These are phyloP conservation scores for Caenorhabditis becei DNA, from an alignment of 2,888 invertebrate species.

Conservation along the genomic window DNA sequence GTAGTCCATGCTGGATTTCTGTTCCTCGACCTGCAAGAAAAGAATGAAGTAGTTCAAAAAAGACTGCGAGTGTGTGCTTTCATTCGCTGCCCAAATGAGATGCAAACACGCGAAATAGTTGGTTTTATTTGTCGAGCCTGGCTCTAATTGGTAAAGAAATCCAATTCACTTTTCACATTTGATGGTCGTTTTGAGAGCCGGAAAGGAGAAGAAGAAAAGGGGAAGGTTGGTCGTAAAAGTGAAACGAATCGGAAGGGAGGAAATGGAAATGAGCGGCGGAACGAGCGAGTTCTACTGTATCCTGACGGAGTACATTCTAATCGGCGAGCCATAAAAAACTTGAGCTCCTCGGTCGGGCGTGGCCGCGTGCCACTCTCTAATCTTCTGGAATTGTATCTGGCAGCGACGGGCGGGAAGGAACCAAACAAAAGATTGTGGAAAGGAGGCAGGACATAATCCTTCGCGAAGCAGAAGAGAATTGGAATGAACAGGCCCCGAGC, in stretches of 20 bases:
- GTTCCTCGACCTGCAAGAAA: conserved; percentile 52
- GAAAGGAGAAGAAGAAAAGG: conserved; percentile 17
- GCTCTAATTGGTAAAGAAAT: conserved; percentile 41
- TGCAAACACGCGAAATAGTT: conserved; percentile 29
- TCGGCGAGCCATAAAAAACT: conserved; percentile 36
- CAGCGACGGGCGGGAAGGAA: conserved; percentile 28
- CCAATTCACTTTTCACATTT: conserved; percentile 47
- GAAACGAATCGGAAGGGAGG: conserved; percentile 42
- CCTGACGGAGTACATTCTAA: conserved; percentile 28
- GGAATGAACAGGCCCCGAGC: not conserved
- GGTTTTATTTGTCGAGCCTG: not conserved
- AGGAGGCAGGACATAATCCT: conserved; percentile 25
- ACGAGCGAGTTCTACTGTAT: conserved; percentile 28
- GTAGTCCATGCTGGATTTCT: conserved; percentile 86
- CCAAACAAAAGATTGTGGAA: conserved; percentile 47
- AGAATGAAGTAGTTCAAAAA: conserved; percentile 15
- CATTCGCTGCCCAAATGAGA: conserved; percentile 8
- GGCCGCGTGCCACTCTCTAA: conserved; percentile 28
- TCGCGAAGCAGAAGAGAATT: conserved; percentile 23
- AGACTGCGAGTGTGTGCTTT: not conserved
- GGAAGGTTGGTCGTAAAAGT: conserved; percentile 49
- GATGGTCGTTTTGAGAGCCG: conserved; percentile 4
- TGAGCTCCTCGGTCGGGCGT: conserved; percentile 23
- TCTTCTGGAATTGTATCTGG: conserved; percentile 59
- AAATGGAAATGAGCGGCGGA: conserved; percentile 43